Percentiles rank a stretch among this genome's conserved stretches.
Conservation (phyloP, 2,888 invertebrate species). For the Nomada lathburiana region DNA sequence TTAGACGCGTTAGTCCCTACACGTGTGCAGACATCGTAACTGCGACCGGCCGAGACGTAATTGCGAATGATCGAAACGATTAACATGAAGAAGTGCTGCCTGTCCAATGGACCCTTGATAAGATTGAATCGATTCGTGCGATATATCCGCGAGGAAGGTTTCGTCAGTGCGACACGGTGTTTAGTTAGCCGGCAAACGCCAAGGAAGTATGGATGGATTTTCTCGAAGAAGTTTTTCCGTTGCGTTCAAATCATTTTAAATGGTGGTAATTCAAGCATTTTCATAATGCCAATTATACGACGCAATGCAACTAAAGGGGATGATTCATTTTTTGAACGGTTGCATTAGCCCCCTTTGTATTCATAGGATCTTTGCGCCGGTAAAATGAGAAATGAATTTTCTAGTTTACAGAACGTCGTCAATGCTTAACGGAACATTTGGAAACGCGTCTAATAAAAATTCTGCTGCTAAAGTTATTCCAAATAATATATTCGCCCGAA, state of each 20-base stretch:
- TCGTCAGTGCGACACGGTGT: conserved; percentile 11
- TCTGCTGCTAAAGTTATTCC: no score
- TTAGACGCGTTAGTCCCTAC: neutral
- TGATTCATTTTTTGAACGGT: neutral
- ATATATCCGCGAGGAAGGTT: conserved; percentile 68
- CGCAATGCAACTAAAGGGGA: conserved; percentile 6
- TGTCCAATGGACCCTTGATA: conserved; percentile 19
- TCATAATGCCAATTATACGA: neutral
- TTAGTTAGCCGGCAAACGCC: no score
- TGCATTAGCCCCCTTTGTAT: neutral
- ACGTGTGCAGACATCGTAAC: conserved; percentile 8
- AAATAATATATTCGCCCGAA: no score
- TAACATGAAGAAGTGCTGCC: neutral
- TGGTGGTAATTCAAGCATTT: no score
- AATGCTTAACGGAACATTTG: no score
- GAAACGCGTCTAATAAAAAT: no score
- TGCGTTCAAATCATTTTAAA: no score
- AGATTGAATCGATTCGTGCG: conserved; percentile 59
- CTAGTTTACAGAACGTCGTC: no score
- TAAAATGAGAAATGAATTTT: no score
- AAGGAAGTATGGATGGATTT: no score
- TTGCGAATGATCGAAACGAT: conserved; percentile 18
- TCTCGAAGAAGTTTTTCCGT: no score
- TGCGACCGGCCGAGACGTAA: neutral
- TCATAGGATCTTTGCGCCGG: no score